phyloP scores from a whole-genome alignment of 2,797 vertebrate species.

The Chloroceryle inda region DNA sequence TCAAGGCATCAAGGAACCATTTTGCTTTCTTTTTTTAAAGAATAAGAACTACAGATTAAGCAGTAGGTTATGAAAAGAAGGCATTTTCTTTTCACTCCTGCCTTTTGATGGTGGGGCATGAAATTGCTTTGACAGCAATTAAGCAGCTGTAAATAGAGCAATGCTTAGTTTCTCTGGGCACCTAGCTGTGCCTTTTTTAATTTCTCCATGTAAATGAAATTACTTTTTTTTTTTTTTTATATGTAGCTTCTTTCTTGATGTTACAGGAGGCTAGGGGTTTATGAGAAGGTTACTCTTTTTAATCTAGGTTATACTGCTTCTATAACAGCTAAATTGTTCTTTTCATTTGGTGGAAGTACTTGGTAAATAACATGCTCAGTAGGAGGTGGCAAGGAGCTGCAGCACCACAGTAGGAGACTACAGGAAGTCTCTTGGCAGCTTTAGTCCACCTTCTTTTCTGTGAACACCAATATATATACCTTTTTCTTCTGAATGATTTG shows the following conservation, averaged over 20 bases:
- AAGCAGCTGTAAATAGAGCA: neutral
- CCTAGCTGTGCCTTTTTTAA: neutral
- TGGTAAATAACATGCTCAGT: neutral
- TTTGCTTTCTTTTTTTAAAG: neutral
- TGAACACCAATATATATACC: neutral
- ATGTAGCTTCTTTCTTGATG: neutral
- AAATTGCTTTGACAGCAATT: slow-evolving; percentile 27
- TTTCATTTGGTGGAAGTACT: neutral
- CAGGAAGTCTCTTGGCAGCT: neutral
- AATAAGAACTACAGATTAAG: neutral
- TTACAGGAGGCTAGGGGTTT: neutral
- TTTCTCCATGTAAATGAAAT: neutral
- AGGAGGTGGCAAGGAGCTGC: neutral
- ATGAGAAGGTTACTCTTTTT: neutral
- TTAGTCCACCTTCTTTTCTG: neutral
- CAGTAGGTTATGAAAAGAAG: neutral
- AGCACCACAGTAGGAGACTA: neutral
- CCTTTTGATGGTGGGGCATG: neutral
- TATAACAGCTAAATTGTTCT: neutral
- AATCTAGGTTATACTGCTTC: neutral
- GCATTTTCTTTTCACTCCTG: neutral
- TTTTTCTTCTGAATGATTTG: neutral
- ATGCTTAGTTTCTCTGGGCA: neutral
- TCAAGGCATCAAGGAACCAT: neutral
- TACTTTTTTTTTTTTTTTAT: neutral